Base-by-base conservation (phyloP, 2,888 invertebrate genomes). In the Platycheirus albimanus region DNA sequence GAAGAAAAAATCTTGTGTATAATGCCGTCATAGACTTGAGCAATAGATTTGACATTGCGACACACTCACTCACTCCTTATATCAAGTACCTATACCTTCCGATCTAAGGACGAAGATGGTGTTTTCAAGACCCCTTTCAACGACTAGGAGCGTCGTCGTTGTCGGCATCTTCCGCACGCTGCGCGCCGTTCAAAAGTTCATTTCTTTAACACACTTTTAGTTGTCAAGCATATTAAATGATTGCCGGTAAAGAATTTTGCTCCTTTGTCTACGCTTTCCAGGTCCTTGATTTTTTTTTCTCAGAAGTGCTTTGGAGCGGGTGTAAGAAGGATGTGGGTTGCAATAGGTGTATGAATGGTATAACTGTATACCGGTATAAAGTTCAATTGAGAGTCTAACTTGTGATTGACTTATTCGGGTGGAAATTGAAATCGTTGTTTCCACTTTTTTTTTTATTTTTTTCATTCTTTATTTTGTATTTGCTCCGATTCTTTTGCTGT, bases 321-420 rank as follows among this genome's bases (percentile, higher is more conserved):
- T 17, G 51, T 28, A 49, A 24, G 38, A 6, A 10, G 41, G 20
- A 10, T 54, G 28, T 30, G 17, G 20, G 45, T 2, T 38, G 52
- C 45, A 20, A 36, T 17, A 19, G 51, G 47, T 45, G 33, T 24
- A 64, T 47, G 66, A 54, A 33, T 8, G 30, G 30, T 33, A 33
- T 8, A 33, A 33, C 30, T n/a, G n/a, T n/a, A n/a, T n/a, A 33
- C 1, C 7, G 7, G 30, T 72, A 61, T 61, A 70, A 51, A 84
- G 84, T 79, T 84, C 84, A 79, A 84, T 84, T 84, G 84, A 75
- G 70, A 84, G 64, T 79, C 70, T 84, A 79, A 79, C 84, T 75
- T 84, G 67, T 85, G 85, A 85, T 85, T 85, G 85, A 85, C 78
- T 85, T 85, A 79, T 85, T 85, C 85, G 85, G 81, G 81, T 85